These are phyloP conservation scores for Characodon lateralis DNA, from an alignment of 2,797 vertebrate species.

Conservation along the genomic window DNA sequence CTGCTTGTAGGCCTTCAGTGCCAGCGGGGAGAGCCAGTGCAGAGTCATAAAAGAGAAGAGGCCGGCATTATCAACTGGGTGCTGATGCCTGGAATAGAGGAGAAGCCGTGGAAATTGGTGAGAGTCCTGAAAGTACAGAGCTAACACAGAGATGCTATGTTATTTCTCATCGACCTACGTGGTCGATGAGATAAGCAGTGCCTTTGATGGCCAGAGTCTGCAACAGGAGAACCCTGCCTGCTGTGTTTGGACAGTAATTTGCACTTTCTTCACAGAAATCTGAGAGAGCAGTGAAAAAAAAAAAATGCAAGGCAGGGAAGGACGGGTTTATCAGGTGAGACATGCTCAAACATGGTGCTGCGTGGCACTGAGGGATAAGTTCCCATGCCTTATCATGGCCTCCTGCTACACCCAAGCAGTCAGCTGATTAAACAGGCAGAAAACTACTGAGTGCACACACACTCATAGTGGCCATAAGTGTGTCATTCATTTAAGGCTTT, in stretches of 20 bases:
- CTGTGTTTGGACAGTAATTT: slow-evolving; percentile 81
- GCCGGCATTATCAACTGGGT: slow-evolving; percentile 87
- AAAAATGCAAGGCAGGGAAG: slow-evolving; percentile 26
- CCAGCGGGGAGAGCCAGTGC: slow-evolving; percentile 85
- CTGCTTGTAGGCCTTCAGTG: slow-evolving; percentile 76
- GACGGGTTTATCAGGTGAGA: slow-evolving; percentile 66
- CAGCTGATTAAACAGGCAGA: slow-evolving; percentile 20
- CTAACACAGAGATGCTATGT: slow-evolving; percentile 58
- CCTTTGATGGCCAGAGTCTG: slow-evolving; percentile 47
- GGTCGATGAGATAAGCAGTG: slow-evolving; percentile 39
- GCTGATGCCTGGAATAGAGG: slow-evolving; percentile 80
- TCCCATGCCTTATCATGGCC: slow-evolving; percentile 61
- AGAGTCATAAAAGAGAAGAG: slow-evolving; percentile 88
- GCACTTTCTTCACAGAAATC: slow-evolving; percentile 76
- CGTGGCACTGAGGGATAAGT: slow-evolving; percentile 66
- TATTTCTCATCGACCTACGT: slow-evolving; percentile 31
- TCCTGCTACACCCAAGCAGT: slow-evolving; percentile 39
- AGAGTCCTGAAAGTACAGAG: slow-evolving; percentile 47
- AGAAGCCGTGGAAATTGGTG: slow-evolving; percentile 45
- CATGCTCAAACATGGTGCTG: slow-evolving; percentile 55
- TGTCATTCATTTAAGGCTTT: neutral
- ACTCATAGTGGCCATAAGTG: neutral
- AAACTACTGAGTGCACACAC: slow-evolving; percentile 25
- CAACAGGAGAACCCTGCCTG: slow-evolving; percentile 63
- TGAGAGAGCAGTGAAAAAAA: slow-evolving; percentile 58